Percentiles rank a stretch among this genome's conserved stretches.
Conservation (phyloP, 2,888 invertebrate species). For the Oscheius sp. region DNA sequence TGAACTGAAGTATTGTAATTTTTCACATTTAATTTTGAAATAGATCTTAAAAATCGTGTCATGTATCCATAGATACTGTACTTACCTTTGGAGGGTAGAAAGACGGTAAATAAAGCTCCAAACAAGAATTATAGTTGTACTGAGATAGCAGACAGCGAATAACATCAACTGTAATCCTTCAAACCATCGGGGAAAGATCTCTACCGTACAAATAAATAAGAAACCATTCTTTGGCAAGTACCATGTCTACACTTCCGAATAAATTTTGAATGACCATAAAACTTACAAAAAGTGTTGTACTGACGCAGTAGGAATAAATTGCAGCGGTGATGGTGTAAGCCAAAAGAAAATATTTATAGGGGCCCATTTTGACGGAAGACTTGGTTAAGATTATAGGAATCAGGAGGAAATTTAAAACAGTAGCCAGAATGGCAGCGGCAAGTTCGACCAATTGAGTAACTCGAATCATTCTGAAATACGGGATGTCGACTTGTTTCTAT, state of each 20-base stretch:
- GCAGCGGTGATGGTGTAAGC: background rate
- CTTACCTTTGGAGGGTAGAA: background rate
- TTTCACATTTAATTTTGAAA: no score
- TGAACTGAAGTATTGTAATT: no score
- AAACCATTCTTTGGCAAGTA: constrained; percentile 1
- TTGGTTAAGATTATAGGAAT: background rate
- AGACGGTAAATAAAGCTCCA: constrained; percentile 12
- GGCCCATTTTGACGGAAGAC: background rate
- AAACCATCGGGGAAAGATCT: constrained; percentile 16
- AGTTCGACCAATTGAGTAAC: background rate
- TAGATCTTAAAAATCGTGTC: no score
- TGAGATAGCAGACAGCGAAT: background rate
- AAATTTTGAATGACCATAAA: no score
- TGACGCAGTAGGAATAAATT: no score
- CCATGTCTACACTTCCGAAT: constrained; percentile 5
- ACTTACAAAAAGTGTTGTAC: no score
- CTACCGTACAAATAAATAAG: constrained; percentile 14
- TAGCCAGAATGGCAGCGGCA: background rate
- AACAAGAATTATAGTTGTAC: background rate
- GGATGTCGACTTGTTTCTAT: no score
- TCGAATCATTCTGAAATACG: no score
- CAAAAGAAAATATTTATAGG: background rate
- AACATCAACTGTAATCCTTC: constrained; percentile 4
- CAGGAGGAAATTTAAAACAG: background rate
- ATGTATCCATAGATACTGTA: no score